A percentile compares a stretch with the other conserved stretches of the same genome.
Evolutionary conservation across 2,113 vertebrate genomes (phyloP).

Genomic region (Vulpes lagopus): DNA sequence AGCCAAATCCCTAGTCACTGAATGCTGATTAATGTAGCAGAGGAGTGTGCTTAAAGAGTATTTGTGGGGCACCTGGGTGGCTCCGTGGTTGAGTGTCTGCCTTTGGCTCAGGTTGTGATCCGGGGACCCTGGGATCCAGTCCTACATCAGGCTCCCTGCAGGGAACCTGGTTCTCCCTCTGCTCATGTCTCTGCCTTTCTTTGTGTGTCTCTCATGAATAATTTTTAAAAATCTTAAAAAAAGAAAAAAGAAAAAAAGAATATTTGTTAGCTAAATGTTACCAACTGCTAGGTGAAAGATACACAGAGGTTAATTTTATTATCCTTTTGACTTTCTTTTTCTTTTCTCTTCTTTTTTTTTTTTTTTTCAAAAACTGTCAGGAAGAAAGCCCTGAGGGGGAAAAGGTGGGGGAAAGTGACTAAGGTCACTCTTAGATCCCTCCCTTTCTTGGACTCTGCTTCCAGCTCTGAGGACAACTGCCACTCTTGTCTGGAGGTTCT

Average conservation of each 20-base stretch:
- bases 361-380: not conserved
- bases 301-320: not conserved
- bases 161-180: too few relatives aligned
- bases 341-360: not conserved
- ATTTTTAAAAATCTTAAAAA: too few relatives aligned
- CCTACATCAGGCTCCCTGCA: too few relatives aligned
- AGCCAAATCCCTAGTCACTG: not conserved
- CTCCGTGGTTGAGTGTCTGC: too few relatives aligned
- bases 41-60: not conserved
- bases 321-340: not conserved
- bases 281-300: not conserved
- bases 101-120: too few relatives aligned
- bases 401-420: not conserved
- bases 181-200: too few relatives aligned
- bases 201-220: too few relatives aligned
- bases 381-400: not conserved
- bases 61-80: too few relatives aligned
- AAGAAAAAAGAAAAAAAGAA: not conserved
- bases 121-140: too few relatives aligned
- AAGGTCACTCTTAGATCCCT: accelerated
- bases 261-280: conserved; percentile 9
- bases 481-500: not conserved
- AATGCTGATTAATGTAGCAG: not conserved
- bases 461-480: not conserved
- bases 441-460: not conserved